phyloP scores from a whole-genome alignment of 2,888 invertebrate species.

The Sesamia inferens region DNA sequence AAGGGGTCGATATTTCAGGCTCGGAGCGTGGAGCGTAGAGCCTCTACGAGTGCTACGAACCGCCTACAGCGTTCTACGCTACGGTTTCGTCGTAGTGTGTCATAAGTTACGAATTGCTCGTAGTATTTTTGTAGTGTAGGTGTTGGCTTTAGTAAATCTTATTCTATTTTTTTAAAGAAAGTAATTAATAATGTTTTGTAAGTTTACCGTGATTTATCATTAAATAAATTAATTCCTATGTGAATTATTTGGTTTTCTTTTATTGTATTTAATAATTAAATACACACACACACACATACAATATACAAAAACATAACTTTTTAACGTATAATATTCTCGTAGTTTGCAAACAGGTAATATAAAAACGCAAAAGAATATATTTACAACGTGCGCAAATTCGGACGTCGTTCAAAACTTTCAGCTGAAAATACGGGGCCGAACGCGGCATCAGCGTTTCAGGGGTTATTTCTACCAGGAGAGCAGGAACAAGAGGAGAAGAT shows the following conservation, averaged over 20 bases:
- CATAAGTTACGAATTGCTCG: constrained; percentile 30
- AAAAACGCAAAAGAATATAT: background rate
- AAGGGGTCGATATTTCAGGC: constrained; percentile 51
- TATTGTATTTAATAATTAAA: background rate
- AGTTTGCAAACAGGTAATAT: background rate
- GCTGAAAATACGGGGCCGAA: constrained; percentile 35
- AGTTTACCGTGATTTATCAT: background rate
- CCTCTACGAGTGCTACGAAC: constrained; percentile 57
- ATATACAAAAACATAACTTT: no score
- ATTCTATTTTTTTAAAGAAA: background rate
- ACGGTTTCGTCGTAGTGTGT: constrained; percentile 36
- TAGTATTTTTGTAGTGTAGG: constrained; percentile 13
- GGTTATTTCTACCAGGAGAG: constrained; percentile 72
- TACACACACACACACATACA: background rate
- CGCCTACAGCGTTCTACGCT: constrained; percentile 58
- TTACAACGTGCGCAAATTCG: constrained; percentile 2
- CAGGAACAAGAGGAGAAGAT: constrained; percentile 36
- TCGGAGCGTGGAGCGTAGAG: constrained; percentile 38
- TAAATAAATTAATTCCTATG: no score
- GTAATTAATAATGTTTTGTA: background rate
- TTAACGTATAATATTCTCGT: background rate
- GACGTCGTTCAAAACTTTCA: constrained; percentile 21
- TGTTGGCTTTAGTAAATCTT: background rate
- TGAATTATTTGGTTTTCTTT: background rate
- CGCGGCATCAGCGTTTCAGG: constrained; percentile 64